A percentile compares a stretch with the other conserved stretches of the same genome.
Conservation (phyloP, 2,797 vertebrate genomes). For the Valencia hispanica region DNA sequence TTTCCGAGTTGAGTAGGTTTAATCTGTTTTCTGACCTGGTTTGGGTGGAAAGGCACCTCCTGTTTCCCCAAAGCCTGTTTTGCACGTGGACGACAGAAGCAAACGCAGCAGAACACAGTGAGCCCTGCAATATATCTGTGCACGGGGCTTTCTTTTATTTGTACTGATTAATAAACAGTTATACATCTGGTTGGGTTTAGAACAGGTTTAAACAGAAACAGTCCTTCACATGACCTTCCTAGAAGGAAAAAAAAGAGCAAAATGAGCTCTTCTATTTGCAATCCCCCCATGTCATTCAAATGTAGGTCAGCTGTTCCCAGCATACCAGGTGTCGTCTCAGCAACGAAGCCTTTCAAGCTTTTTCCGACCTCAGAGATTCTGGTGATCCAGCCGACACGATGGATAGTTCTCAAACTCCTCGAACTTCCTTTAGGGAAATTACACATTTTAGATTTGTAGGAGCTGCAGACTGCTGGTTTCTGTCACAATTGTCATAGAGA, state of each 20-base stretch:
- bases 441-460: background rate
- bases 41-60: background rate
- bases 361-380: conserved; percentile 18
- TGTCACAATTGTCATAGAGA: too few relatives aligned
- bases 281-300: conserved; percentile 24
- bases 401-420: conserved; percentile 7
- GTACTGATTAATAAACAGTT: background rate
- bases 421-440: background rate
- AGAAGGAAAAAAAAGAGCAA: background rate
- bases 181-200: background rate
- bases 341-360: conserved; percentile 13
- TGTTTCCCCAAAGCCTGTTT: background rate
- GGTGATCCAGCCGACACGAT: conserved; percentile 24
- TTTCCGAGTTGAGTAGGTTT: background rate
- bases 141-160: background rate
- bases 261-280: conserved; percentile 17
- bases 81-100: background rate
- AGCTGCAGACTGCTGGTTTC: background rate
- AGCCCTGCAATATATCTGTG: background rate
- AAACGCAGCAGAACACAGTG: background rate
- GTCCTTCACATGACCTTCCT: conserved; percentile 30
- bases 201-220: background rate
- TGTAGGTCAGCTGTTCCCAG: conserved; percentile 58
- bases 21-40: background rate
- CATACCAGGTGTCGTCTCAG: conserved; percentile 54